Conservation (phyloP, 2,797 vertebrate genomes). For the Gymnothorax javanicus region DNA sequence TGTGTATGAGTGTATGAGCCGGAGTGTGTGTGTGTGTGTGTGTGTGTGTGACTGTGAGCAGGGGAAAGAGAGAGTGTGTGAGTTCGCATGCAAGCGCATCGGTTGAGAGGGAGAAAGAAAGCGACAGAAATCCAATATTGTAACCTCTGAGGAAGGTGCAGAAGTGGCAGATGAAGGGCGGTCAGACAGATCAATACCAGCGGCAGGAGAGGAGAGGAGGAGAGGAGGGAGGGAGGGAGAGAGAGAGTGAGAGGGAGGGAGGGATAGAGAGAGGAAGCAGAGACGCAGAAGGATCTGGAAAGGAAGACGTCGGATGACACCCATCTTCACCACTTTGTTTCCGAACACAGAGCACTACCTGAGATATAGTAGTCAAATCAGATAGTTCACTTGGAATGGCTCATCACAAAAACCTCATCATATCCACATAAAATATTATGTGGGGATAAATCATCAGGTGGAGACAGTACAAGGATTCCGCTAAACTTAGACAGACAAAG, state of each 20-base stretch:
- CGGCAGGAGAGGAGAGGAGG: slow-evolving; percentile 38
- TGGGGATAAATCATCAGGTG: neutral
- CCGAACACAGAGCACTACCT: neutral
- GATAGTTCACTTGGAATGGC: too few relatives aligned
- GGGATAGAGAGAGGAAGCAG: slow-evolving; percentile 44
- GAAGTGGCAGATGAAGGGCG: slow-evolving; percentile 20
- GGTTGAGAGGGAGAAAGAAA: neutral
- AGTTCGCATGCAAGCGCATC: neutral
- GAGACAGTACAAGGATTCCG: neutral
- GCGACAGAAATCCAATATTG: slow-evolving; percentile 15
- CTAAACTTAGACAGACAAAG: neutral
- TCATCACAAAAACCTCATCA: neutral
- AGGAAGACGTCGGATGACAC: neutral
- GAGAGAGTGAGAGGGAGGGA: neutral
- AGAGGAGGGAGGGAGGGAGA: slow-evolving; percentile 49
- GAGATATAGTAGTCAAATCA: neutral
- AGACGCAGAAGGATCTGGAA: slow-evolving; percentile 55
- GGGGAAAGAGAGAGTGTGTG: neutral
- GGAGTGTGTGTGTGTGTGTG: neutral
- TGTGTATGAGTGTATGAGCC: neutral
- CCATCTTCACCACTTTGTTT: neutral
- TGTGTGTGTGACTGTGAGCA: neutral
- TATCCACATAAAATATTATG: neutral
- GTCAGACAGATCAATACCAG: slow-evolving; percentile 12
- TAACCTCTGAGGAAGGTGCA: slow-evolving; percentile 15